Conservation (phyloP, 2,797 vertebrate genomes). For the Eremophila alpestris region DNA sequence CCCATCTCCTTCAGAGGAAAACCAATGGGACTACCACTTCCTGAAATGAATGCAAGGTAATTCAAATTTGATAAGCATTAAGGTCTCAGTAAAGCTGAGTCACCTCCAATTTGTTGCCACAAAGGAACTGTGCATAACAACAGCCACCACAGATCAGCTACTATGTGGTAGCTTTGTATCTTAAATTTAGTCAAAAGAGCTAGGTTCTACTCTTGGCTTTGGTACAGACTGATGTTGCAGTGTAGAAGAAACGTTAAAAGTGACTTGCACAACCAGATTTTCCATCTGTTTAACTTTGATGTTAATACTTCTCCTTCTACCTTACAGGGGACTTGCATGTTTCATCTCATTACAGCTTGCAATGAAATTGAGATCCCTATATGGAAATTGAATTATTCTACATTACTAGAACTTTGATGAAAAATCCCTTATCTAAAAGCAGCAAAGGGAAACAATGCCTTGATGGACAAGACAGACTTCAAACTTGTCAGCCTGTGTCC, state of each 20-base stretch:
- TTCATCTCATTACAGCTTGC: background rate
- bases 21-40: background rate
- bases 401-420: background rate
- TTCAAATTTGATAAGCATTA: background rate
- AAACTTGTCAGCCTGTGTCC: background rate
- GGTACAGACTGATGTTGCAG: background rate
- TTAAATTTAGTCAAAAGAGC: background rate
- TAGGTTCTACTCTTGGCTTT: background rate
- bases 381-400: background rate
- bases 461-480: background rate
- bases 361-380: background rate
- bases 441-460: background rate
- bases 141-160: background rate
- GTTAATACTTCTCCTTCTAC: background rate
- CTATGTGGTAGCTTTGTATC: background rate
- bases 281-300: background rate
- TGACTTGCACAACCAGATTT: background rate
- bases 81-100: background rate
- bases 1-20: background rate
- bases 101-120: background rate
- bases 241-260: background rate
- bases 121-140: background rate
- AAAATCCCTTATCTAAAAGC: background rate
- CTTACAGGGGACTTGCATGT: background rate
- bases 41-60: background rate